phyloP scores from a whole-genome alignment of 1,140 invertebrate species.

The Caenorhabditis tropicalis region DNA sequence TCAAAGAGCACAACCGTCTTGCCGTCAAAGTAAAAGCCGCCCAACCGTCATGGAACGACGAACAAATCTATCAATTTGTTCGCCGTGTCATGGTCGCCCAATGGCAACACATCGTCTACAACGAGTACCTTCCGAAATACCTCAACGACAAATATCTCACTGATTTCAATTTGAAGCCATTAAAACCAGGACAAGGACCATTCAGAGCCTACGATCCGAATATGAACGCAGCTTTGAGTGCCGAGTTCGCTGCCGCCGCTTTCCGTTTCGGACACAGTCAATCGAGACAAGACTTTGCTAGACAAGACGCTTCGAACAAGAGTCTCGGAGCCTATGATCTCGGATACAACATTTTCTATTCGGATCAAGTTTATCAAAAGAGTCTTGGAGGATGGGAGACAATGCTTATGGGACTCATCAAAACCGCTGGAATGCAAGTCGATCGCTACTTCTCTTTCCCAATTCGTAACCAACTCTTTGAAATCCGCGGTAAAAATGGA shows the following conservation, averaged over 20 bases:
- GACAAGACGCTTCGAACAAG: not conserved
- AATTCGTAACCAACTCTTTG: conserved; percentile 56
- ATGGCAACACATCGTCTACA: conserved; percentile 50
- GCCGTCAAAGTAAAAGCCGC: not conserved
- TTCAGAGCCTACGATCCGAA: conserved; percentile 46
- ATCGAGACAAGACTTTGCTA: conserved; percentile 37
- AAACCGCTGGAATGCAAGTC: conserved; percentile 23
- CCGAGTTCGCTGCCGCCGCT: conserved; percentile 50
- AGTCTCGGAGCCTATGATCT: not conserved
- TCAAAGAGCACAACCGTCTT: conserved; percentile 51
- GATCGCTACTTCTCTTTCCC: conserved; percentile 49
- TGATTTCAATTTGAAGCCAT: conserved; percentile 39
- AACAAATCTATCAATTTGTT: conserved; percentile 46
- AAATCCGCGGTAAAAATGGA: conserved; percentile 21
- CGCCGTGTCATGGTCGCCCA: conserved; percentile 28
- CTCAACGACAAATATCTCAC: conserved; percentile 21
- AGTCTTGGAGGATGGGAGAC: not conserved
- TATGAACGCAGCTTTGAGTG: conserved; percentile 44
- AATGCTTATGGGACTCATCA: conserved; percentile 42
- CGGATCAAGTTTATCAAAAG: not conserved
- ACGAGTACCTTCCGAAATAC: conserved; percentile 52
- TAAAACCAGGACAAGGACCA: not conserved
- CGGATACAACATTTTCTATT: conserved; percentile 37
- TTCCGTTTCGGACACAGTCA: conserved; percentile 55
- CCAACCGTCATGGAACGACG: conserved; percentile 45